Percentiles rank a stretch among this genome's conserved stretches.
These are phyloP conservation scores for Pilophorus perplexus DNA, from an alignment of 2,888 invertebrate species.

Conservation along the genomic window DNA sequence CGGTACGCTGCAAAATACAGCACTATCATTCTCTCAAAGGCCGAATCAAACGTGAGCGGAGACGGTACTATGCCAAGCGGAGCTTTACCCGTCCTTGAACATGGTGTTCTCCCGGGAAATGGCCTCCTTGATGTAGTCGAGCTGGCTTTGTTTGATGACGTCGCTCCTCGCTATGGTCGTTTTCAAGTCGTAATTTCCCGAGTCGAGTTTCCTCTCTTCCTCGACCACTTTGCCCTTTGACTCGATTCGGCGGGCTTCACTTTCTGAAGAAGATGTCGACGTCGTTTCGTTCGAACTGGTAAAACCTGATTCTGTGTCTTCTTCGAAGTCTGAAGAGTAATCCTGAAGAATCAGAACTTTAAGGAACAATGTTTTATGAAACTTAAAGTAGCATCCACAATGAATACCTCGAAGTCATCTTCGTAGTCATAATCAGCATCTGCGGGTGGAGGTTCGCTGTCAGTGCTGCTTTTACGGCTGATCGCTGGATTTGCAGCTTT, in stretches of 20 bases:
- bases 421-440: constrained; percentile 52
- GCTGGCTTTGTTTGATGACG: constrained; percentile 47
- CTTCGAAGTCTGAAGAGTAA: constrained; percentile 58
- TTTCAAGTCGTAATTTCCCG: constrained; percentile 59
- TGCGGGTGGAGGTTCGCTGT: not conserved
- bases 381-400: not conserved
- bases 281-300: constrained; percentile 30
- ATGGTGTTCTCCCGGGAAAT: constrained; percentile 52
- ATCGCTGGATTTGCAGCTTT: too few species aligned
- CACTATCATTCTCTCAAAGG: constrained; percentile 10
- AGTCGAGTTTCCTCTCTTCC: constrained; percentile 59
- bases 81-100: constrained; percentile 36
- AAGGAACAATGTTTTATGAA: too few species aligned
- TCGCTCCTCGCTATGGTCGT: constrained; percentile 26
- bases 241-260: not conserved
- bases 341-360: constrained; percentile 51
- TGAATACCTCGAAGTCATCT: constrained; percentile 56
- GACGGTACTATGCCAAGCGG: constrained; percentile 26
- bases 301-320: constrained; percentile 40
- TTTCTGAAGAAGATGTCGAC: not conserved
- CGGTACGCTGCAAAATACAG: constrained; percentile 19
- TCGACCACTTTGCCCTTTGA: constrained; percentile 50
- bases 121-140: constrained; percentile 54
- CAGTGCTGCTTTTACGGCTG: too few species aligned
- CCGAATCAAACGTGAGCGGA: constrained; percentile 33